Base-by-base conservation (phyloP, 2,113 vertebrate genomes). In the Mustelus asterias region DNA sequence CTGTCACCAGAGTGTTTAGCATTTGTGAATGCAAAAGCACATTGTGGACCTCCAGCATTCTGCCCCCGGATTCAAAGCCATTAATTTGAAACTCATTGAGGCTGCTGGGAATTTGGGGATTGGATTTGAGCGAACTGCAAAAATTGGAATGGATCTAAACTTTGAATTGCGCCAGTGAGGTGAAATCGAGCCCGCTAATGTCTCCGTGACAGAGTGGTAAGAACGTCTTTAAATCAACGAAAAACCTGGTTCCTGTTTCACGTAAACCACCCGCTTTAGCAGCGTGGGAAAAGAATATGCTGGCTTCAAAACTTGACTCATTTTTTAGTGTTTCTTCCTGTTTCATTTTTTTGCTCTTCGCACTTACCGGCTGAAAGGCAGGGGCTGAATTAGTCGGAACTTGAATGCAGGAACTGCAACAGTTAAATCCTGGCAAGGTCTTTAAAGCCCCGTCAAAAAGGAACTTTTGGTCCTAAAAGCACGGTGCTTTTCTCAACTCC, bases 281-380 rank as follows among this genome's bases (percentile, higher is more conserved):
- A 41, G 63, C 63, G 7, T 26, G 10, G 26, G 1, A 89, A 33
- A 41, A 8, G 11, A 24, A 11, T 24, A 88, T 20, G 76, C 72
- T 69, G 86, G 88, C 90, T 96, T 95, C 94, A 95, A 95, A 94
- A 96, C 88, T 20, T 76, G 95, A 80, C 85, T 88, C 18, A 83
- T 6, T 6, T 18, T 54, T 54, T 24, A 9, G 11, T 10, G 26
- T 88, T 24, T 48, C 18, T 24, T 48, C 41, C 80, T 14, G 80
- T 44, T 88, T 22, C 48, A 54, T 54, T 54, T 54, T 33, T 0
- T 37, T 20, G 78, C 11, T 41, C 37, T 41, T 3, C 37, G 7
- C 78, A 41, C 41, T 41, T 14, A 41, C 78, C 16, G 14, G 6
- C 37, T 7, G 2, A 83, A 41, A 20, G 16, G 37, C 80, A 83